Evolutionary conservation across 1,140 invertebrate species (phyloP).

Genomic region (Myzus persicae): DNA sequence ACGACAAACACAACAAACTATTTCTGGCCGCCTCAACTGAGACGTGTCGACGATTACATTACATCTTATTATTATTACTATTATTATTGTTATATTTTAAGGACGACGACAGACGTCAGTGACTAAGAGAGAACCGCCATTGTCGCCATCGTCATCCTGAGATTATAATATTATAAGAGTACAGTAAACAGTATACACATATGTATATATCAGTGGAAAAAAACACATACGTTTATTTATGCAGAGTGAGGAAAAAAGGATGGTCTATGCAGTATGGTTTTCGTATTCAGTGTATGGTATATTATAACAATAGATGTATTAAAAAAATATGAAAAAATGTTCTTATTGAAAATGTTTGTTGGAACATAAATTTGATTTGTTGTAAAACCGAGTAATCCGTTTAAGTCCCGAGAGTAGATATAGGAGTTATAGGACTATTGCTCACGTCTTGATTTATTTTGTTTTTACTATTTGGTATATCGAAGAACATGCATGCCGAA

Average conservation of each 20-base stretch:
- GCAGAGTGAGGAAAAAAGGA: not conserved
- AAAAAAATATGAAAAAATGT: not conserved
- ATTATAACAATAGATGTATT: not conserved
- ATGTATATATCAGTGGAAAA: not conserved
- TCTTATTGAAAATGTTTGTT: not conserved
- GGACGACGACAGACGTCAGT: not conserved
- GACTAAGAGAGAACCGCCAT: not conserved
- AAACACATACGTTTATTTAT: not conserved
- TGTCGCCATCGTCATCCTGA: not conserved
- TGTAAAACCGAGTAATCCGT: not conserved
- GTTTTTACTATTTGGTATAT: not conserved
- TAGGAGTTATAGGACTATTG: not conserved
- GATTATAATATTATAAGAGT: not conserved
- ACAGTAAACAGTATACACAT: not conserved
- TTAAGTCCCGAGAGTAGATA: not conserved
- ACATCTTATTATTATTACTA: not conserved
- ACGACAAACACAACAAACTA: not conserved
- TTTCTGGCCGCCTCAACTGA: not conserved
- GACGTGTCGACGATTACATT: conserved; percentile 14
- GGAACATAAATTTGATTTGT: not conserved
- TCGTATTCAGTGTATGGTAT: not conserved
- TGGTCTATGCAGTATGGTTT: not conserved
- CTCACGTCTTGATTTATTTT: not conserved
- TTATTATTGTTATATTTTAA: conserved; percentile 9
- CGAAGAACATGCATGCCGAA: not conserved